Conservation (phyloP, 1,140 invertebrate genomes). For the Venturia canescens region DNA sequence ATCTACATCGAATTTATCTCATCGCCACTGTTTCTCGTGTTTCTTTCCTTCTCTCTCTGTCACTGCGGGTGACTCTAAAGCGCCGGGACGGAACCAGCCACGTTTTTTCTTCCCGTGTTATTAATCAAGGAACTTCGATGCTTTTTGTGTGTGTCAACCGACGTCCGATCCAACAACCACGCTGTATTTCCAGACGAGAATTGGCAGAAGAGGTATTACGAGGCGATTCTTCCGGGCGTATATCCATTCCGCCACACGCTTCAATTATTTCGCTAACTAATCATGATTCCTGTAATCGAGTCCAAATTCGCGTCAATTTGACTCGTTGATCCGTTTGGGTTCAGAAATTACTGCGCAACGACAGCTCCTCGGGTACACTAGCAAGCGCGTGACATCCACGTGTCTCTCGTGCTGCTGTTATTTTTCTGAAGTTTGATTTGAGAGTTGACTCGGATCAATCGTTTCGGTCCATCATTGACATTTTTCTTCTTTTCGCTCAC, state of each 20-base stretch:
- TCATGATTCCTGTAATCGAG: neutral
- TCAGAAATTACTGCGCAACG: neutral
- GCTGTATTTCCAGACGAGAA: neutral
- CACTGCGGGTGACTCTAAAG: slow-evolving; percentile 61
- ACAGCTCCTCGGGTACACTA: too few species aligned
- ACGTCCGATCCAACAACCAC: slow-evolving; percentile 20
- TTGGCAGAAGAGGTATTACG: neutral
- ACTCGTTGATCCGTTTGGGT: neutral
- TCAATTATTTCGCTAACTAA: neutral
- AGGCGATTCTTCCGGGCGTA: neutral
- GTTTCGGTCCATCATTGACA: neutral
- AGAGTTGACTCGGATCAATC: neutral
- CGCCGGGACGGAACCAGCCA: slow-evolving; percentile 51
- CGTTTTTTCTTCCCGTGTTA: slow-evolving; percentile 67
- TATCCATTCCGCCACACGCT: neutral
- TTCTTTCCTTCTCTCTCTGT: slow-evolving; percentile 39
- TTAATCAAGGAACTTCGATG: slow-evolving; percentile 70
- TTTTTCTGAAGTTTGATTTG: too few species aligned
- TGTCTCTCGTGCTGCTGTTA: too few species aligned
- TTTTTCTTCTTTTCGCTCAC: neutral
- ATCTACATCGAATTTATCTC: slow-evolving; percentile 35
- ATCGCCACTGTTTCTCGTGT: slow-evolving; percentile 45
- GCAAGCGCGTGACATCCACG: too few species aligned
- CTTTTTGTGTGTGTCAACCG: slow-evolving; percentile 70
- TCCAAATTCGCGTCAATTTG: neutral